Evolutionary conservation across 2,797 vertebrate genomes (phyloP).

Genomic region (Galaxias olidus): DNA sequence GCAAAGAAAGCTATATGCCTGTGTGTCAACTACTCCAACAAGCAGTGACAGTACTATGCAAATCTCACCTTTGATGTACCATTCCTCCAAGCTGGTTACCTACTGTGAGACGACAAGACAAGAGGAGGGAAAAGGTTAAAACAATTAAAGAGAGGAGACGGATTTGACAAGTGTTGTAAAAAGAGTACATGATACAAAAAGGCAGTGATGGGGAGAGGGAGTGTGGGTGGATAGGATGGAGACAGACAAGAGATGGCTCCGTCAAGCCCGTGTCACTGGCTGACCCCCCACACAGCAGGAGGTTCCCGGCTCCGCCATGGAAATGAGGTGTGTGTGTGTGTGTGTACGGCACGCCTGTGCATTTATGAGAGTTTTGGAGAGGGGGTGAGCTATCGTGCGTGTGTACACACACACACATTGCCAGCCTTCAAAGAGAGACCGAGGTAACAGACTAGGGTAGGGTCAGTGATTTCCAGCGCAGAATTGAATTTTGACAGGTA

Average conservation of each 20-base stretch:
- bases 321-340: constrained; percentile 44
- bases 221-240: constrained; percentile 46
- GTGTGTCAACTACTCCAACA: neutral
- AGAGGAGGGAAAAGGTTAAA: constrained; percentile 37
- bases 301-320: constrained; percentile 48
- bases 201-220: neutral
- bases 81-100: constrained; percentile 95
- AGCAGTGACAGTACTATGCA: neutral
- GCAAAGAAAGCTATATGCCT: neutral
- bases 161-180: constrained; percentile 40
- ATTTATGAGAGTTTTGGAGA: constrained; percentile 23
- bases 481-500: constrained; percentile 72
- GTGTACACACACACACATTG: too few relatives aligned
- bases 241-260: constrained; percentile 78
- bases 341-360: neutral
- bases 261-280: constrained; percentile 70
- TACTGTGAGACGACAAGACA: constrained; percentile 74
- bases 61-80: constrained; percentile 97
- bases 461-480: constrained; percentile 56
- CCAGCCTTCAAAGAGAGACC: too few relatives aligned
- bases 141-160: constrained; percentile 73
- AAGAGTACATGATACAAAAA: constrained; percentile 6
- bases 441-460: constrained; percentile 5
- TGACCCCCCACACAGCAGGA: constrained; percentile 81
- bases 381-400: too few relatives aligned